Percentiles rank a stretch among this genome's conserved stretches.
Conservation (phyloP, 1,140 invertebrate species). For the Trichoplusia ni region DNA sequence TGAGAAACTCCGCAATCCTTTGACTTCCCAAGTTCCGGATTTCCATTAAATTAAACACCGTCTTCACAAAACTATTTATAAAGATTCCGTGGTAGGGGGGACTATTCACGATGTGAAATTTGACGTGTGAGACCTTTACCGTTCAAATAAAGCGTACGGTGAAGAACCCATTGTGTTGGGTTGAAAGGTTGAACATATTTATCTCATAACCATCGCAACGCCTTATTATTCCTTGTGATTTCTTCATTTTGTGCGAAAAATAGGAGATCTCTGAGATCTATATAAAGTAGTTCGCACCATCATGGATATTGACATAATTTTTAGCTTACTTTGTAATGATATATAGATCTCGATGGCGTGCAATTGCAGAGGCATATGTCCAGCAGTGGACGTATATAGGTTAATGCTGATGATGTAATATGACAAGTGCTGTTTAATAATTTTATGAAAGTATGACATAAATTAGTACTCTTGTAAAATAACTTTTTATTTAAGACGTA, state of each 20-base stretch:
- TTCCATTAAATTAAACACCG: constrained; percentile 77
- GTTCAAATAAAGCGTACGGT: constrained; percentile 55
- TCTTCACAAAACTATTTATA: constrained; percentile 77
- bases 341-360: too few relatives aligned
- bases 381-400: too few relatives aligned
- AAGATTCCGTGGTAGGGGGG: constrained; percentile 68
- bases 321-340: too few relatives aligned
- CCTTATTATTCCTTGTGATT: constrained; percentile 69
- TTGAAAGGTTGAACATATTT: constrained; percentile 56
- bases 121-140: constrained; percentile 73
- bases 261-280: constrained; percentile 28
- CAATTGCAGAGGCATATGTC: too few relatives aligned
- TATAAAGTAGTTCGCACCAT: constrained; percentile 48
- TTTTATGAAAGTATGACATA: too few relatives aligned
- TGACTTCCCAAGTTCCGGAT: constrained; percentile 62
- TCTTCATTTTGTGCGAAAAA: constrained; percentile 53
- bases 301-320: too few relatives aligned
- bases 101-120: constrained; percentile 78
- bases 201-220: constrained; percentile 62
- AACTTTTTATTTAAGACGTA: too few relatives aligned
- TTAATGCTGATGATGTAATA: too few relatives aligned
- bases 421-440: too few relatives aligned
- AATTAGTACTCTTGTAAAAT: too few relatives aligned
- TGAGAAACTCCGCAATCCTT: constrained; percentile 56
- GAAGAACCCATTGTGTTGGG: constrained; percentile 53